Percentiles rank a stretch among this genome's conserved stretches.
phyloP scores from a whole-genome alignment of 2,888 invertebrate species.

The Parnassius orleans region DNA sequence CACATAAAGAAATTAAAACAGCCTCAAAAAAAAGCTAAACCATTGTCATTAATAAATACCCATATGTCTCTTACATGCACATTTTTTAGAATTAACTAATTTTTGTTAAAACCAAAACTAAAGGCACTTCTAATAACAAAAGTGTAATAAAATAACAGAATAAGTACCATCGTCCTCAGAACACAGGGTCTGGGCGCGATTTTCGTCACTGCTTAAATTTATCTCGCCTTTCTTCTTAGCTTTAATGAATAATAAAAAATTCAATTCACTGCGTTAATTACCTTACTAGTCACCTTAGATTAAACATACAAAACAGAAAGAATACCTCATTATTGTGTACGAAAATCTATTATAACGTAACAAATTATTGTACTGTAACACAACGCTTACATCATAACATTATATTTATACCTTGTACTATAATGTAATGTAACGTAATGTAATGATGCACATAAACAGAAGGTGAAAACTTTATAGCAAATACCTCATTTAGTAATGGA shows the following conservation, averaged over 20 bases:
- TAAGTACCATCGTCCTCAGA: constrained; percentile 65
- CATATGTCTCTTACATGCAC: not conserved
- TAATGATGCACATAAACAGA: not conserved
- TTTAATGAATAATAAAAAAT: constrained; percentile 65
- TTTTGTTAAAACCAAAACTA: constrained; percentile 4
- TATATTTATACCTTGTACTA: not conserved
- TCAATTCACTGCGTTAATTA: constrained; percentile 8
- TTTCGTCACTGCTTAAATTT: constrained; percentile 59
- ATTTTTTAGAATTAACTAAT: not conserved
- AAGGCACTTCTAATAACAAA: constrained; percentile 10
- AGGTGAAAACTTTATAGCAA: too few species aligned
- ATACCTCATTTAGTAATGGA: too few species aligned
- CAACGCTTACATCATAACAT: not conserved
- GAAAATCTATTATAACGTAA: not conserved
- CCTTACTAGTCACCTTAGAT: not conserved
- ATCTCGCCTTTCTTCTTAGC: constrained; percentile 74
- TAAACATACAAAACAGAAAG: not conserved
- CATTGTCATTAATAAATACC: not conserved
- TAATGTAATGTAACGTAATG: too few species aligned
- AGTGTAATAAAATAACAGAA: constrained; percentile 36
- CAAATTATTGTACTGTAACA: not conserved
- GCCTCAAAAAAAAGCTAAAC: not conserved
- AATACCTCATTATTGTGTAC: not conserved
- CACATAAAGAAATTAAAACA: not conserved
- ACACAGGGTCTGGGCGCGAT: constrained; percentile 53